Percentiles rank a stretch among this genome's conserved stretches.
These are phyloP conservation scores for Myrmecobius fasciatus DNA, from an alignment of 2,113 vertebrate genomes.

Conservation along the genomic window DNA sequence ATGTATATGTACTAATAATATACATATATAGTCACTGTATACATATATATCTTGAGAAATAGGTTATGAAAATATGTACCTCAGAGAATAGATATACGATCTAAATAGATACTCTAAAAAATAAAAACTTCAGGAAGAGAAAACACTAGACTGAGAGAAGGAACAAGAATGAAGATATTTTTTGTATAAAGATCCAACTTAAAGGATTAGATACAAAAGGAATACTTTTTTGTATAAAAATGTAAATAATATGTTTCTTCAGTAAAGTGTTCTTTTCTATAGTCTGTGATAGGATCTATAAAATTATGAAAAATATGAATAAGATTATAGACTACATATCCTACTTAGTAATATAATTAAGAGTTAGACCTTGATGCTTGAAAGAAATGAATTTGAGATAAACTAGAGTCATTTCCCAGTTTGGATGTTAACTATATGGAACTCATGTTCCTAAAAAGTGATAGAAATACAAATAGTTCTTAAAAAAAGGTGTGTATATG, in stretches of 20 bases:
- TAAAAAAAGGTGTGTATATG: not conserved
- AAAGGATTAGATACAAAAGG: not conserved
- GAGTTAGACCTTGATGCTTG: not conserved
- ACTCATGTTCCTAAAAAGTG: not conserved
- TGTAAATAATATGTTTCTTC: not conserved
- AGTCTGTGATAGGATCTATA: not conserved
- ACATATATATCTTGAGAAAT: not conserved
- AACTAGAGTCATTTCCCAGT: not conserved
- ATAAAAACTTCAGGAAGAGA: not conserved
- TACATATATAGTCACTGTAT: not conserved
- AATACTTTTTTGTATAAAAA: not conserved
- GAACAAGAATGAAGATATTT: not conserved
- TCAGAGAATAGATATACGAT: not conserved
- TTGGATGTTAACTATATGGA: not conserved
- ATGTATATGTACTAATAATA: not conserved
- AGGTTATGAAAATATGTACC: not conserved
- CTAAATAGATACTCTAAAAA: not conserved
- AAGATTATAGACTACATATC: not conserved
- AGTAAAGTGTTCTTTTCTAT: not conserved
- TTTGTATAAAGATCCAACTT: not conserved
- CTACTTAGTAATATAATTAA: not conserved
- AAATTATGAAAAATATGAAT: not conserved
- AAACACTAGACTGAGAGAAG: not conserved
- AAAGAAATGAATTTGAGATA: not conserved
- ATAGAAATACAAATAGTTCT: not conserved